phyloP scores from a whole-genome alignment of 2,113 vertebrate genomes.

The Prunella himalayana region DNA sequence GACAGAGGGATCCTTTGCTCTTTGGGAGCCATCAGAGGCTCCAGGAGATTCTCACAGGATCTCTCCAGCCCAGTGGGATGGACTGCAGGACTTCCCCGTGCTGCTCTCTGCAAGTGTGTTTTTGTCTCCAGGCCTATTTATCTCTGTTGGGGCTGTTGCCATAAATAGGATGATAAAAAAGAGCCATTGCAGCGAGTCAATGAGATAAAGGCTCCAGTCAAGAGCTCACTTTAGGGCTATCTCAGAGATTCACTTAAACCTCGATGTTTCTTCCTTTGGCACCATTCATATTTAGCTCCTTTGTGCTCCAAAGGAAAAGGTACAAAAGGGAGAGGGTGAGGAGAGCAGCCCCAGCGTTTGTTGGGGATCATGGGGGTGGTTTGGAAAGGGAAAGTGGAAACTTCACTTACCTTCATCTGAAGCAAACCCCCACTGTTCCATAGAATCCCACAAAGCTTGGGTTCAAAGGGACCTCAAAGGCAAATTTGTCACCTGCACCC shows the following conservation, averaged over 20 bases:
- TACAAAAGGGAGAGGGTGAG: neutral
- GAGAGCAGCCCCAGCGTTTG: neutral
- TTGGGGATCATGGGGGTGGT: neutral
- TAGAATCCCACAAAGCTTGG: neutral
- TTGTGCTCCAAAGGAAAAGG: conserved; percentile 44
- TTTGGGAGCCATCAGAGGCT: neutral
- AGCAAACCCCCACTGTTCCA: neutral
- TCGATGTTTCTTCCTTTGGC: conserved; percentile 74
- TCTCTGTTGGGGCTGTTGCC: conserved; percentile 74
- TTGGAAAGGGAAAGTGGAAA: neutral
- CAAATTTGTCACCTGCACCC: neutral
- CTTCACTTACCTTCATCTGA: neutral
- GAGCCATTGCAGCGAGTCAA: conserved; percentile 73
- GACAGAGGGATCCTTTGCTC: neutral
- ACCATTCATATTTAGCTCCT: conserved; percentile 73
- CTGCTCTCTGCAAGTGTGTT: conserved; percentile 58
- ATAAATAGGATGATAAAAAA: conserved; percentile 81
- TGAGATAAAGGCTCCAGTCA: conserved; percentile 79
- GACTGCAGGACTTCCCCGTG: conserved; percentile 22
- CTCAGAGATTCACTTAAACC: conserved; percentile 74
- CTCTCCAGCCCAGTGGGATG: conserved; percentile 5
- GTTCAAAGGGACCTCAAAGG: neutral
- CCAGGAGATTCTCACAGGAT: neutral
- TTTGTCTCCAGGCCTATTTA: conserved; percentile 73
- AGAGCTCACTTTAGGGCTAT: conserved; percentile 78